Conservation (phyloP, 2,888 invertebrate genomes). For the Hemistola chrysoprasaria region DNA sequence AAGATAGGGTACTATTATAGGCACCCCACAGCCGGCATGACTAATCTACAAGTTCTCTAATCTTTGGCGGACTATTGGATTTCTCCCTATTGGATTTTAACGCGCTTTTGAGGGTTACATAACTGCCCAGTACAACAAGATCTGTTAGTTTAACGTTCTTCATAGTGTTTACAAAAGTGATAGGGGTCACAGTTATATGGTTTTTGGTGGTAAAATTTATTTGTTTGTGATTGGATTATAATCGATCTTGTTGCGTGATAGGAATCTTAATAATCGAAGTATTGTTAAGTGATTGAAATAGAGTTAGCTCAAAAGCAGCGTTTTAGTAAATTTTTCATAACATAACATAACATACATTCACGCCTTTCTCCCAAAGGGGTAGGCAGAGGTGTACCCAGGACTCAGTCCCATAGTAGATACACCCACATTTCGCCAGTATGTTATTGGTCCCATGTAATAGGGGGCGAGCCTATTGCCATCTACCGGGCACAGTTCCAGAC, state of each 20-base stretch:
- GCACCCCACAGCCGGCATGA: too few relatives aligned
- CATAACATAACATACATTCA: too few relatives aligned
- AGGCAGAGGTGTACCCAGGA: too few relatives aligned
- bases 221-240: slow-evolving; percentile 71
- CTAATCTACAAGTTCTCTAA: slow-evolving; percentile 10
- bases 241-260: slow-evolving; percentile 65
- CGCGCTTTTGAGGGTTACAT: slow-evolving; percentile 72
- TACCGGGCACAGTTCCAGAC: too few relatives aligned
- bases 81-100: slow-evolving; percentile 70
- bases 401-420: too few relatives aligned
- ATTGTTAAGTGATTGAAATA: slow-evolving; percentile 46
- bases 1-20: too few relatives aligned
- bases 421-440: too few relatives aligned
- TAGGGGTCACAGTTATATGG: slow-evolving; percentile 40
- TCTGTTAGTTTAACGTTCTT: slow-evolving; percentile 19
- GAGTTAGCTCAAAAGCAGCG: too few relatives aligned
- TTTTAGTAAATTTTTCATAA: too few relatives aligned
- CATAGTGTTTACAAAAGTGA: slow-evolving; percentile 40
- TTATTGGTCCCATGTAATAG: too few relatives aligned
- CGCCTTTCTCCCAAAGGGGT: too few relatives aligned
- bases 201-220: slow-evolving; percentile 57
- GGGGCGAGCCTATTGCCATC: too few relatives aligned
- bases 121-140: slow-evolving; percentile 55
- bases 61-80: slow-evolving; percentile 42
- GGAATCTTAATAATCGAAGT: slow-evolving; percentile 42